phyloP scores from a whole-genome alignment of 2,797 vertebrate species.

The Gymnocypris eckloni region DNA sequence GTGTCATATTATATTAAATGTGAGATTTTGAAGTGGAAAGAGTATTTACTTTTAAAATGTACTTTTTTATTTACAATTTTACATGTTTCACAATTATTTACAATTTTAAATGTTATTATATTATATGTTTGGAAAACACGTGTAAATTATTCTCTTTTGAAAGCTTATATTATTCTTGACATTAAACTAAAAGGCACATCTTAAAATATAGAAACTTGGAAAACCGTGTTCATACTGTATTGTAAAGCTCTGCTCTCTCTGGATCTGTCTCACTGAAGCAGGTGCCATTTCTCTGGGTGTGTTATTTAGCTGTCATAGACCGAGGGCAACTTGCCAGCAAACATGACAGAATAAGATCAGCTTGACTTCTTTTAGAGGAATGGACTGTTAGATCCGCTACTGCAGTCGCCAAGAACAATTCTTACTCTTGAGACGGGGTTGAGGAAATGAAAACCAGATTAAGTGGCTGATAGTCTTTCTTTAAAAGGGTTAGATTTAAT shows the following conservation, averaged over 20 bases:
- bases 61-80: neutral
- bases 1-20: neutral
- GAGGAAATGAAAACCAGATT: slow-evolving; percentile 54
- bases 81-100: too few relatives aligned
- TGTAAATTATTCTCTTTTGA: neutral
- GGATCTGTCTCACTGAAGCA: slow-evolving; percentile 15
- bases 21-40: neutral
- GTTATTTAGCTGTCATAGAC: slow-evolving; percentile 82
- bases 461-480: slow-evolving; percentile 55
- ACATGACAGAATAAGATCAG: slow-evolving; percentile 79
- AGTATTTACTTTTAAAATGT: neutral
- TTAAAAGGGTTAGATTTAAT: slow-evolving; percentile 66
- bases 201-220: neutral
- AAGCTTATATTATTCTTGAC: neutral
- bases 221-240: neutral
- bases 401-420: slow-evolving; percentile 68
- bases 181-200: neutral
- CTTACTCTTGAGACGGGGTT: slow-evolving; percentile 27
- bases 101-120: neutral
- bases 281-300: slow-evolving; percentile 68
- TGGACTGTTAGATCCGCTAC: slow-evolving; percentile 31
- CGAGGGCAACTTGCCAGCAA: slow-evolving; percentile 78
- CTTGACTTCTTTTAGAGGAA: slow-evolving; percentile 61
- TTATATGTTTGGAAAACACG: neutral
- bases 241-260: slow-evolving; percentile 31